A percentile compares a stretch with the other conserved stretches of the same genome.
These are phyloP conservation scores for Heterotis niloticus DNA, from an alignment of 2,113 vertebrate genomes.

Conservation along the genomic window DNA sequence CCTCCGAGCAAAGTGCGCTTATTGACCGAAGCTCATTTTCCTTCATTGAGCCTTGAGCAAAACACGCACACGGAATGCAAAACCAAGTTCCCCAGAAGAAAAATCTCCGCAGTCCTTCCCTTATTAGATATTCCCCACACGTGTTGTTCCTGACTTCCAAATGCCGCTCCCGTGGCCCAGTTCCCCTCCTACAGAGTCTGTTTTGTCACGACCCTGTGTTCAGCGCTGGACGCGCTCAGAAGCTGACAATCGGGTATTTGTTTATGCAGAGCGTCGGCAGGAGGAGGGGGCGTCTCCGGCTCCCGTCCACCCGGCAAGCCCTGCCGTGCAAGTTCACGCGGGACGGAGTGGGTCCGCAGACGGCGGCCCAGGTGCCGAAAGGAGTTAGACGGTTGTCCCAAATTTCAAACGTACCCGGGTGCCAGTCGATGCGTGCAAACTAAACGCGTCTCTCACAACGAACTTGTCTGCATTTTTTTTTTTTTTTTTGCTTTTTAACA, in stretches of 20 bases:
- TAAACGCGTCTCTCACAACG: not conserved
- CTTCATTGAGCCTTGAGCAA: constrained; percentile 13
- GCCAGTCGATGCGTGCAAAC: constrained; percentile 33
- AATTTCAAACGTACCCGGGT: constrained; percentile 37
- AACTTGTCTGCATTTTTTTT: too few species aligned
- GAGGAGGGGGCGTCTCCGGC: not conserved
- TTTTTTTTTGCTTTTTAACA: not conserved
- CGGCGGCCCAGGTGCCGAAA: constrained; percentile 54
- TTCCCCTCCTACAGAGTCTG: not conserved
- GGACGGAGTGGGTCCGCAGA: too few species aligned
- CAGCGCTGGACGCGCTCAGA: not conserved
- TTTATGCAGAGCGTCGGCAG: not conserved
- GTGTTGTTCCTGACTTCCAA: not conserved
- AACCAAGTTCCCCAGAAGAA: not conserved
- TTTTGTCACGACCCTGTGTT: not conserved
- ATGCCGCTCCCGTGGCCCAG: not conserved
- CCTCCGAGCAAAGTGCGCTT: constrained; percentile 7
- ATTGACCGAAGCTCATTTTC: constrained; percentile 25
- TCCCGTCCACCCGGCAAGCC: not conserved
- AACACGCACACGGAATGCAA: not conserved
- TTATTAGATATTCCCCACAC: not conserved
- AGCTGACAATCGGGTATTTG: not conserved
- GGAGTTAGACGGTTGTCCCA: constrained; percentile 29
- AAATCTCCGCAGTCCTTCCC: not conserved
- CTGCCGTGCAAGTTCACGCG: too few species aligned